phyloP scores from a whole-genome alignment of 2,113 vertebrate genomes.

The Strix aluco region DNA sequence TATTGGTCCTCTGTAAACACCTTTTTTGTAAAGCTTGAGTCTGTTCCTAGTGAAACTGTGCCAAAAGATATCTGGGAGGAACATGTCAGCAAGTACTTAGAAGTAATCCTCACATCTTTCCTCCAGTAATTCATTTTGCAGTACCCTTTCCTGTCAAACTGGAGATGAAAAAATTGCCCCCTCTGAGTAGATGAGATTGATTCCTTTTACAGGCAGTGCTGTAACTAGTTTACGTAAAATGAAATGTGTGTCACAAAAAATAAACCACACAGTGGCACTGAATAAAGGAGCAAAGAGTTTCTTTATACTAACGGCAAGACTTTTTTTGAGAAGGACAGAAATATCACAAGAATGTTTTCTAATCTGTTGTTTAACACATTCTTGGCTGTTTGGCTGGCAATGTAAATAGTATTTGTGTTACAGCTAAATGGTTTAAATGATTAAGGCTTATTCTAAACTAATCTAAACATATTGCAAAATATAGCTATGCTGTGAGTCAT shows the following conservation, averaged over 20 bases:
- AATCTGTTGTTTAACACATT: not conserved
- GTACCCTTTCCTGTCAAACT: constrained; percentile 40
- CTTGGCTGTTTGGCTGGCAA: not conserved
- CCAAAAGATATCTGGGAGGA: constrained; percentile 22
- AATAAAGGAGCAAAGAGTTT: not conserved
- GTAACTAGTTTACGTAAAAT: constrained; percentile 37
- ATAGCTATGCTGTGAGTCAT: not conserved
- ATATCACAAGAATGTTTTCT: not conserved
- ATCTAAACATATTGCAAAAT: not conserved
- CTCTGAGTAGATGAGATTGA: constrained; percentile 44
- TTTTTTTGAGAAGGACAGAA: not conserved
- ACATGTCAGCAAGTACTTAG: constrained; percentile 46
- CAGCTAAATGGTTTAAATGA: not conserved
- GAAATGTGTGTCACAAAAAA: constrained; percentile 48
- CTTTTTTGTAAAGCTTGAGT: not conserved
- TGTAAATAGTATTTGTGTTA: not conserved
- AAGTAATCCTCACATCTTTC: constrained; percentile 33
- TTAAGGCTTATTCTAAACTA: not conserved
- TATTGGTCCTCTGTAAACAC: not conserved
- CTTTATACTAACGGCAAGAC: not conserved
- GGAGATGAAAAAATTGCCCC: constrained; percentile 44
- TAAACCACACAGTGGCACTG: not conserved
- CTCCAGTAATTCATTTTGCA: constrained; percentile 42
- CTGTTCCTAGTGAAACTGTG: constrained; percentile 1
- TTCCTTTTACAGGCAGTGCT: constrained; percentile 41